These are phyloP conservation scores for Cenopis cana DNA, from an alignment of 2,888 invertebrate genomes.

Conservation along the genomic window DNA sequence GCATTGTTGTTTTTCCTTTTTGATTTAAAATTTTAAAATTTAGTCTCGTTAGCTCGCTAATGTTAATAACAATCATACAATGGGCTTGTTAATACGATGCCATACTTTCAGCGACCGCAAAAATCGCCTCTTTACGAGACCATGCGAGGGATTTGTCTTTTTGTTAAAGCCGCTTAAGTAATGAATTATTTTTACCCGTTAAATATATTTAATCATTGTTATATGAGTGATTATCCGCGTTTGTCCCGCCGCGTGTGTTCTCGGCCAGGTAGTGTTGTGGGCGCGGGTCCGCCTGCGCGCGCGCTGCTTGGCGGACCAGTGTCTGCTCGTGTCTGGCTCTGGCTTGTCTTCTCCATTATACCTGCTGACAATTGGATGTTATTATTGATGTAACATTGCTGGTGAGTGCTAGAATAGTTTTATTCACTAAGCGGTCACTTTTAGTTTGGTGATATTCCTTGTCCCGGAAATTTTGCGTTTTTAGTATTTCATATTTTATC, in stretches of 20 bases:
- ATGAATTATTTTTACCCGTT: no score
- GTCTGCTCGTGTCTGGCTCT: constrained; percentile 24
- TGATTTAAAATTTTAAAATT: no score
- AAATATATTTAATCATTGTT: no score
- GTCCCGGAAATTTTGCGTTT: not conserved
- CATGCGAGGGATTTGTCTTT: no score
- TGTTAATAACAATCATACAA: no score
- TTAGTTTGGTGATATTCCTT: not conserved
- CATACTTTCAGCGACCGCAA: no score
- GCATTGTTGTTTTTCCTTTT: no score
- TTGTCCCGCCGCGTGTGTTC: constrained; percentile 4
- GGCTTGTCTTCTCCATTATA: not conserved
- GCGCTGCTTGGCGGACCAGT: constrained; percentile 23
- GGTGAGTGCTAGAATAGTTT: constrained; percentile 1
- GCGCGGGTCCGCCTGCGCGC: constrained; percentile 32
- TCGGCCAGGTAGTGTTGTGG: constrained; percentile 27
- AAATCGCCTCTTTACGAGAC: no score
- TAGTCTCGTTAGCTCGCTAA: no score
- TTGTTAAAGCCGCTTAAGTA: no score
- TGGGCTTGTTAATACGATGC: no score
- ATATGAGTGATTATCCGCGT: not conserved
- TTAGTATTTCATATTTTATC: no score
- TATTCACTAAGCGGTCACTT: not conserved
- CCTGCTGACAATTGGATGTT: constrained; percentile 6
- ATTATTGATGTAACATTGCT: constrained; percentile 10